Percentiles rank a stretch among this genome's conserved stretches.
Conservation (phyloP, 2,113 vertebrate species). For the Aplodontia rufa region DNA sequence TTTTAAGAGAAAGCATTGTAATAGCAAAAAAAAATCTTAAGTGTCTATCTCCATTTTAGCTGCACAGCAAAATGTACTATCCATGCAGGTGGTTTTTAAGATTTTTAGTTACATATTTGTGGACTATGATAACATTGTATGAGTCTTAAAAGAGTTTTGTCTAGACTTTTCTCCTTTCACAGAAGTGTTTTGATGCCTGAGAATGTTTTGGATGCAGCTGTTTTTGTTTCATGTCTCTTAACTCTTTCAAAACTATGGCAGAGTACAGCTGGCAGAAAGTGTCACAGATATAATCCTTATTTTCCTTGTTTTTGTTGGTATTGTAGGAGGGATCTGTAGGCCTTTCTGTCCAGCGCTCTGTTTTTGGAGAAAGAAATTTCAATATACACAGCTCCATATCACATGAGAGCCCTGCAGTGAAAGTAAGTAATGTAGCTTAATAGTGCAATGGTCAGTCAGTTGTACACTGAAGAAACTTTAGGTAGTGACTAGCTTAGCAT, state of each 20-base stretch:
- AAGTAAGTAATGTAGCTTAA: conserved; percentile 85
- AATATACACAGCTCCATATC: conserved; percentile 89
- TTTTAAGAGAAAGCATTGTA: conserved; percentile 56
- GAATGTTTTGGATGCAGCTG: conserved; percentile 78
- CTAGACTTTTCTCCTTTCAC: conserved; percentile 80
- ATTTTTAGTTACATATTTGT: conserved; percentile 45
- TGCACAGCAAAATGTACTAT: conserved; percentile 61
- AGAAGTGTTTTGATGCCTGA: conserved; percentile 70
- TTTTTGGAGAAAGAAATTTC: conserved; percentile 97
- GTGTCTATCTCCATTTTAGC: conserved; percentile 73
- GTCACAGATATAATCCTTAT: conserved; percentile 76
- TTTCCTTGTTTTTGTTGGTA: conserved; percentile 81
- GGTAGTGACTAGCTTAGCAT: conserved; percentile 19
- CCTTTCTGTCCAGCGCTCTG: conserved; percentile 88
- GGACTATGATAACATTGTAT: conserved; percentile 62
- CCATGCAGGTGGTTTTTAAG: conserved; percentile 22
- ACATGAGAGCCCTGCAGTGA: conserved; percentile 83
- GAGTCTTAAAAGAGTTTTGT: conserved; percentile 78
- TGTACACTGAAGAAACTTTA: not conserved
- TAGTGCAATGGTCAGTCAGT: conserved; percentile 47
- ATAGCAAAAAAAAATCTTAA: conserved; percentile 32
- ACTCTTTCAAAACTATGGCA: conserved; percentile 70
- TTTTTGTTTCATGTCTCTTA: conserved; percentile 79
- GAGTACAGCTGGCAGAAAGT: conserved; percentile 77
- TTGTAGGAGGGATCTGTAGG: conserved; percentile 89